phyloP scores from a whole-genome alignment of 2,888 invertebrate genomes.

The Spicauda simplicius region DNA sequence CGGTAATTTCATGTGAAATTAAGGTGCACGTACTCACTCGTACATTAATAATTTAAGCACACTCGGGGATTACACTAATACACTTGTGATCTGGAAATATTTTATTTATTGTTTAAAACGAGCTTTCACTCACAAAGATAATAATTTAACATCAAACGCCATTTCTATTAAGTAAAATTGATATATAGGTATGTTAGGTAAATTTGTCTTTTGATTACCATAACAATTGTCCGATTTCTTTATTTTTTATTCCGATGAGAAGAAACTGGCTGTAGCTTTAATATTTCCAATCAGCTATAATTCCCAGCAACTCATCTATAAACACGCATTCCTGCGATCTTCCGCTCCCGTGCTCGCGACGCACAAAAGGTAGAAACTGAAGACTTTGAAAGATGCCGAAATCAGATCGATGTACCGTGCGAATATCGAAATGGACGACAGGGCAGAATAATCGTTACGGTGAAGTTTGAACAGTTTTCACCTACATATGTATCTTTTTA shows the following conservation, averaged over 20 bases:
- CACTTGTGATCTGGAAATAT: no score
- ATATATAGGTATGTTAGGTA: not conserved
- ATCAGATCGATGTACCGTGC: conserved; percentile 65
- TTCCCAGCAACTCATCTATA: not conserved
- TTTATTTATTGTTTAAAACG: no score
- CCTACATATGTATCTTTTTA: no score
- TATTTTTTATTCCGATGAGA: not conserved
- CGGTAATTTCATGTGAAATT: not conserved
- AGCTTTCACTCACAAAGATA: no score
- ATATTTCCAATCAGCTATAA: not conserved
- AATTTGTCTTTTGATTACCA: not conserved
- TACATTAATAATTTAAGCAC: no score
- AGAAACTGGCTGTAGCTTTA: not conserved
- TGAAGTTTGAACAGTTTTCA: not conserved
- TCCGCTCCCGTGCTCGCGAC: not conserved
- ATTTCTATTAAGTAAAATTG: no score
- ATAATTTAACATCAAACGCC: no score
- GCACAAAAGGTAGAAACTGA: conserved; percentile 37
- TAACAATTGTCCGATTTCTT: not conserved
- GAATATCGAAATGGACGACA: conserved; percentile 13
- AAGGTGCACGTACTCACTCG: no score
- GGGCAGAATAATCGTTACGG: not conserved
- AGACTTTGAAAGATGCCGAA: conserved; percentile 75
- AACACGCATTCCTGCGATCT: not conserved
- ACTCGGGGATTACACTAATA: no score